Conservation (phyloP, 1,140 invertebrate genomes). For the Rhynchophorus ferrugineus region DNA sequence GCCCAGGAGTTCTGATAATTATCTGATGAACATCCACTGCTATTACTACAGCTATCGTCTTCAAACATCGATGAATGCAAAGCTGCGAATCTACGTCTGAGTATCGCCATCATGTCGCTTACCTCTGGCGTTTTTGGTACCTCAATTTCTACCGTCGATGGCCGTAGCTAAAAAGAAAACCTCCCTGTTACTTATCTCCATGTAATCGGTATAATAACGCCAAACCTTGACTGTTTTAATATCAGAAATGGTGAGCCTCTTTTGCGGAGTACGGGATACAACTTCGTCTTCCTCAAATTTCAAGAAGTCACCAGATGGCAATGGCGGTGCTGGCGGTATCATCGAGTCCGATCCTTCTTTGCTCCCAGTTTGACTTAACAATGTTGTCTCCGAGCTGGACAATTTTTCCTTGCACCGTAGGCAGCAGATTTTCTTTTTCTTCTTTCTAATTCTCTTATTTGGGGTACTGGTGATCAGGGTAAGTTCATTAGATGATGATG, state of each 20-base stretch:
- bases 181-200: too few relatives aligned
- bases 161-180: slow-evolving; percentile 11
- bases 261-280: background rate
- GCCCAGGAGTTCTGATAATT: background rate
- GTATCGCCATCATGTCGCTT: slow-evolving; percentile 13
- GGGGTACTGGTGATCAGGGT: too few relatives aligned
- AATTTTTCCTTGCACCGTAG: too few relatives aligned
- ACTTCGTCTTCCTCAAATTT: background rate
- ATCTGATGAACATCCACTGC: background rate
- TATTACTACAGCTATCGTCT: too few relatives aligned
- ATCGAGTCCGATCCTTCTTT: too few relatives aligned
- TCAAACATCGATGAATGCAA: slow-evolving; percentile 23
- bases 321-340: slow-evolving; percentile 3
- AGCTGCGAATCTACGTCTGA: slow-evolving; percentile 17
- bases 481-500: too few relatives aligned
- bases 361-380: too few relatives aligned
- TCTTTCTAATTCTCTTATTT: too few relatives aligned
- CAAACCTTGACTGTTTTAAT: background rate
- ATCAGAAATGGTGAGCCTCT: background rate
- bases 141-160: background rate
- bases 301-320: background rate
- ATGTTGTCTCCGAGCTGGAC: too few relatives aligned
- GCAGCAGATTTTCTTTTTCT: too few relatives aligned
- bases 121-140: slow-evolving; percentile 13
- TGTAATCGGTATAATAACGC: too few relatives aligned